Evolutionary conservation across 1,140 invertebrate genomes (phyloP).

Genomic region (Papilio xuthus): DNA sequence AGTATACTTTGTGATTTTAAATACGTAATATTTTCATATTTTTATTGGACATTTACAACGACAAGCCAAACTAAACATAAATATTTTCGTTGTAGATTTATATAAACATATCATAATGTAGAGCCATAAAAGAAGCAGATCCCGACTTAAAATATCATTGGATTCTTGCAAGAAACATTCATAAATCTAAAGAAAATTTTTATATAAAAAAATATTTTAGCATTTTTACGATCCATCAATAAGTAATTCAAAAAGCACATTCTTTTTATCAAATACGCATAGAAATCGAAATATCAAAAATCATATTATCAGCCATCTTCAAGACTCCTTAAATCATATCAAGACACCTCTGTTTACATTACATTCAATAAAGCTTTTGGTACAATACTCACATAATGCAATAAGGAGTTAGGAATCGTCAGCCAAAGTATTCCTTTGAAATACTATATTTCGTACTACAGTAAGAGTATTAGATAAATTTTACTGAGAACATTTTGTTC

Average conservation of each 20-base stretch:
- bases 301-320: background rate
- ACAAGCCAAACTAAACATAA: constrained; percentile 9
- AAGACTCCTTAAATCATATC: background rate
- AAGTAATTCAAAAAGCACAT: background rate
- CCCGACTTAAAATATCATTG: constrained; percentile 2
- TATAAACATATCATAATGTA: background rate
- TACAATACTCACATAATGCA: constrained; percentile 22
- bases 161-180: background rate
- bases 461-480: background rate
- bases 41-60: constrained; percentile 13
- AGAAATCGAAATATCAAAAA: background rate
- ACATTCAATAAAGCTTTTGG: constrained; percentile 38
- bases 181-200: background rate
- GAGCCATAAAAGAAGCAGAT: background rate
- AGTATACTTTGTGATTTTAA: background rate
- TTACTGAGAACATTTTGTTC: background rate
- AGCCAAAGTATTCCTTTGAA: background rate
- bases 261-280: too few species aligned
- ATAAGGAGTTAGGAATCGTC: background rate
- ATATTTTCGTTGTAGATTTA: background rate
- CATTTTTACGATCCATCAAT: background rate
- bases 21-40: background rate
- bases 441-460: background rate
- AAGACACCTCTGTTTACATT: constrained; percentile 39
- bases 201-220: background rate